Conservation (phyloP, 1,140 invertebrate genomes). For the Carposina sasakii region DNA sequence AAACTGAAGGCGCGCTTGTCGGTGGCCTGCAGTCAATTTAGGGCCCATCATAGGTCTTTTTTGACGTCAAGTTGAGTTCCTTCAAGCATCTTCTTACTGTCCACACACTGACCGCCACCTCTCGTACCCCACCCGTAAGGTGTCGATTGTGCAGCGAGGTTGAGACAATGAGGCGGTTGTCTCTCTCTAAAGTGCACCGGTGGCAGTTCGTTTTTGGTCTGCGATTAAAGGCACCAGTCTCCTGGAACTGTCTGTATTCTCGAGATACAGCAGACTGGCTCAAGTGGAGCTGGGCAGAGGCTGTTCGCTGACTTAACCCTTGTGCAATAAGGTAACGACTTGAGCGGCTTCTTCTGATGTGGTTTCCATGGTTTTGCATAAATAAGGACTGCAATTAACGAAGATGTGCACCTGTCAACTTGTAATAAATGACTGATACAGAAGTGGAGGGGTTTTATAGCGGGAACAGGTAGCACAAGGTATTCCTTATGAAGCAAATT, state of each 20-base stretch:
- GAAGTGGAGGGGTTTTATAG: too few species aligned
- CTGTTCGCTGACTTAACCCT: not conserved
- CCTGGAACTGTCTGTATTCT: not conserved
- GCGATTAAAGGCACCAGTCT: not conserved
- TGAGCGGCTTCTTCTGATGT: not conserved
- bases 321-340: not conserved
- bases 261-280: not conserved
- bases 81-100: not conserved
- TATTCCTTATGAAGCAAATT: too few species aligned
- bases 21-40: slow-evolving; percentile 15
- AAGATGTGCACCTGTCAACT: not conserved
- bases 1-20: slow-evolving; percentile 15
- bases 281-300: not conserved
- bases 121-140: not conserved
- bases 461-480: too few species aligned
- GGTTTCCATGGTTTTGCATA: not conserved
- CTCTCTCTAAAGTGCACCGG: not conserved
- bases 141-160: not conserved
- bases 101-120: not conserved
- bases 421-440: not conserved
- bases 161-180: not conserved
- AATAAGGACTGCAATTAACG: not conserved
- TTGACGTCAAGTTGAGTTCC: not conserved
- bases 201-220: not conserved
- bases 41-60: slow-evolving; percentile 8